Base-by-base conservation (phyloP, 2,888 invertebrate genomes). In the Lathronympha strigana region DNA sequence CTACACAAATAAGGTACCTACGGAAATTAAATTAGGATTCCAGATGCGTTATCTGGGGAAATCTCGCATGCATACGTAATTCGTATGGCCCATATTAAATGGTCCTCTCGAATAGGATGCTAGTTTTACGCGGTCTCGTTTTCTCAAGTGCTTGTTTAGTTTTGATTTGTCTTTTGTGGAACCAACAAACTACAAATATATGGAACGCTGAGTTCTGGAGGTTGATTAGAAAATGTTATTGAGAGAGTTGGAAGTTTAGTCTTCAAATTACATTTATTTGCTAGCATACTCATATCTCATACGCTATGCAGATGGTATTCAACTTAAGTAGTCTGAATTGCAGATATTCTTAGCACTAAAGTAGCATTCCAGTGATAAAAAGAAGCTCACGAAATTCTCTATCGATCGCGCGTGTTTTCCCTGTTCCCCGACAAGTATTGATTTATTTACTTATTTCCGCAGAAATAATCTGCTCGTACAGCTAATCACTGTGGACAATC, bases 11-110 rank as follows among this genome's bases (percentile, higher is more conserved):
- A 73, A 73, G 67, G 73, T 72, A 71, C n/a, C n/a, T n/a, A n/a
- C 78, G 82, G 81, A 83, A 81, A 84, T 83, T 82, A 78, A 82
- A 81, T 82, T 79, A 81, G 72, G 72, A 73, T 73, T 71, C 72
- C 71, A 67, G 63, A 76, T 69, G 68, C 66, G 68, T 77, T 77
- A 76, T 76, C 76, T 75, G 66, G 67, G 45, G 45, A 71, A 61
- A 73, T 78, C 77, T 73, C 68, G 68, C 68, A 67, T 69, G 68
- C 66, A 66, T 64, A 62, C 54, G 63, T 53, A 58, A 64, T 64
- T 64, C 28, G 64, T 25, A 64, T 60, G 36, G 45, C 58, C 64
- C 64, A 64, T 51, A 60, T 62, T 53, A 64, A 60, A 51, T 51
- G 40, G 51, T 64, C 58, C 51, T 58, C 36, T 36, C 58, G 38